These are phyloP conservation scores for Falco naumanni DNA, from an alignment of 2,797 vertebrate genomes.

Conservation along the genomic window DNA sequence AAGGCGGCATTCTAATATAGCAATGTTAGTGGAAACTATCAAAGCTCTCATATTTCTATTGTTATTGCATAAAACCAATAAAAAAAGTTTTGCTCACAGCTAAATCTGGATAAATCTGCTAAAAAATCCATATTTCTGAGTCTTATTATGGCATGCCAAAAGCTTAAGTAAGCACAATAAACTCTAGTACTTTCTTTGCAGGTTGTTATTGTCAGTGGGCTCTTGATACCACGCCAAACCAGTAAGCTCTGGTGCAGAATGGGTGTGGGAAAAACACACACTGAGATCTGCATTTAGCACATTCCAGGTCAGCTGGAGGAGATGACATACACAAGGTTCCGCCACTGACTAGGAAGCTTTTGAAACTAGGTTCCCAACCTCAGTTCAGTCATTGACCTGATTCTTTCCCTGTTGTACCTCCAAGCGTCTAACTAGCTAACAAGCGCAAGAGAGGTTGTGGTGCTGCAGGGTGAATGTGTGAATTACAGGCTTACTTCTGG, in stretches of 20 bases:
- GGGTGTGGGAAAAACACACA: background rate
- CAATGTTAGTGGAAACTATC: background rate
- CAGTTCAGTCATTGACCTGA: background rate
- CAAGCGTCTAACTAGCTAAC: background rate
- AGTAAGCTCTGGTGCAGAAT: background rate
- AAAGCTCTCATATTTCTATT: background rate
- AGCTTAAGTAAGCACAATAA: background rate
- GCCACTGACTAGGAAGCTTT: background rate
- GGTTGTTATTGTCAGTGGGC: background rate
- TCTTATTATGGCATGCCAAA: background rate
- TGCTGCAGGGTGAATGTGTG: background rate
- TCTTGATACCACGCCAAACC: background rate
- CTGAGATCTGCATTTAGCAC: rapidly evolving
- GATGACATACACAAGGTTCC: background rate
- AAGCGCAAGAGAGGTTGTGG: background rate
- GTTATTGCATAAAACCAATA: background rate
- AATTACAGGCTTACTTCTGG: background rate
- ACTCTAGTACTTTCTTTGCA: background rate
- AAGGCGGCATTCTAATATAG: background rate
- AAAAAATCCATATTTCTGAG: background rate
- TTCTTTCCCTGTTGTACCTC: background rate
- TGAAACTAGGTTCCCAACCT: background rate
- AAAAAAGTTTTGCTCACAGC: background rate
- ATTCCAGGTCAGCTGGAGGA: background rate
- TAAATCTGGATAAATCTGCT: background rate